These are phyloP conservation scores for Matsumyia berberina DNA, from an alignment of 2,888 invertebrate genomes.

Conservation along the genomic window DNA sequence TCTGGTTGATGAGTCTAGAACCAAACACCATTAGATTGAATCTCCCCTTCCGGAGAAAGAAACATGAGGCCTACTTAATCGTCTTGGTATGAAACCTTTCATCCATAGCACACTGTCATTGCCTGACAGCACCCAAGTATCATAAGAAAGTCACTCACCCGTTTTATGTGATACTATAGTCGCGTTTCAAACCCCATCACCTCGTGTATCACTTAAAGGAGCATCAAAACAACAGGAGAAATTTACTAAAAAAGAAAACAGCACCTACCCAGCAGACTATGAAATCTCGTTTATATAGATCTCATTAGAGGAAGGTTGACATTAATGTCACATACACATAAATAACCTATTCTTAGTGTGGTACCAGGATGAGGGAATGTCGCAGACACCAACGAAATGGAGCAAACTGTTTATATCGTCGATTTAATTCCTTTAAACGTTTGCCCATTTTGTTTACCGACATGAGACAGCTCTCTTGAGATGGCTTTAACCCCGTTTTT, in stretches of 20 bases:
- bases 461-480: conserved; percentile 33
- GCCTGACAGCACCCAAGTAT: no score
- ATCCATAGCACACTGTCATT: no score
- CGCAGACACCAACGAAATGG: conserved; percentile 19
- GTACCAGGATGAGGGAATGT: conserved; percentile 19
- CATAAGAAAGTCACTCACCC: no score
- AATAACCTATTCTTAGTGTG: conserved; percentile 57
- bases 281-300: conserved; percentile 16
- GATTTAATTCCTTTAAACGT: conserved; percentile 61
- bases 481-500: conserved; percentile 1
- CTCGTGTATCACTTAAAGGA: not conserved
- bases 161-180: no score
- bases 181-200: no score
- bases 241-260: not conserved
- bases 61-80: no score
- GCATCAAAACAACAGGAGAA: not conserved
- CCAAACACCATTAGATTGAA: no score
- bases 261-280: conserved; percentile 6
- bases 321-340: conserved; percentile 33
- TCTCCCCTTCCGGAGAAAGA: no score
- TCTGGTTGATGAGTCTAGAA: no score
- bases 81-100: no score
- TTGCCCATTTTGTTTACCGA: conserved; percentile 38
- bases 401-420: conserved; percentile 25
- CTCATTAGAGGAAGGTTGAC: conserved; percentile 27